Percentiles rank a stretch among this genome's conserved stretches.
phyloP scores from a whole-genome alignment of 64 coral and sea anemone species.

The Stichodactyla helianthus region DNA sequence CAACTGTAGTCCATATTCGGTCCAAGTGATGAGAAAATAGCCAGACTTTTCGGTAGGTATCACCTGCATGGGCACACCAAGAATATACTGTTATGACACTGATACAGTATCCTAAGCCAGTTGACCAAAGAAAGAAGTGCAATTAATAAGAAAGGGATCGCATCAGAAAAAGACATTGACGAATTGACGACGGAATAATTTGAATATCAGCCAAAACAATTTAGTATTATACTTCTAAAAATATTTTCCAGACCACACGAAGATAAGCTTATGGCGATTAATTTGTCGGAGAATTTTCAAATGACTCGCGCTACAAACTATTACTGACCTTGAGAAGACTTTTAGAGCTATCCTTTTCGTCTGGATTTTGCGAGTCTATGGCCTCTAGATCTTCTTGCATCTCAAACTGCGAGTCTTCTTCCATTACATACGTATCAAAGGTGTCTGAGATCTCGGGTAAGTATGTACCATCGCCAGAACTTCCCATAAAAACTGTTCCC shows the following conservation, averaged over 20 bases:
- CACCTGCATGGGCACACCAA: neutral
- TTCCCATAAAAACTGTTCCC: constrained; percentile 12
- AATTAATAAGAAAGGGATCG: too few species aligned
- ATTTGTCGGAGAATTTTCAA: too few species aligned
- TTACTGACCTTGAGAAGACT: neutral
- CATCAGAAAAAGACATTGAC: too few species aligned
- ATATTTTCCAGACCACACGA: too few species aligned
- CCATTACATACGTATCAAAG: constrained; percentile 13
- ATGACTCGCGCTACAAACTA: too few species aligned
- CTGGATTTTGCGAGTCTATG: neutral
- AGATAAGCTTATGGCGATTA: too few species aligned
- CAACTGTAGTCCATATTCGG: neutral
- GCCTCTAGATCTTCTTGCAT: neutral
- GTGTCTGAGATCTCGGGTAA: neutral
- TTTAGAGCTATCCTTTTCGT: neutral
- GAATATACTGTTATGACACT: too few species aligned
- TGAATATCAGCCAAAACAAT: too few species aligned
- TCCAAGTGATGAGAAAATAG: neutral
- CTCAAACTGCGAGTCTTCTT: neutral
- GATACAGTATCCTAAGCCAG: too few species aligned
- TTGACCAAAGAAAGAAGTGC: too few species aligned
- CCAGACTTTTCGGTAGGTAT: neutral
- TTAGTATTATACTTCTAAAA: too few species aligned
- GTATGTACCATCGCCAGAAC: neutral
- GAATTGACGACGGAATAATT: too few species aligned